These are phyloP conservation scores for Drosophila anomalata DNA, from an alignment of 2,888 invertebrate species.

Conservation along the genomic window DNA sequence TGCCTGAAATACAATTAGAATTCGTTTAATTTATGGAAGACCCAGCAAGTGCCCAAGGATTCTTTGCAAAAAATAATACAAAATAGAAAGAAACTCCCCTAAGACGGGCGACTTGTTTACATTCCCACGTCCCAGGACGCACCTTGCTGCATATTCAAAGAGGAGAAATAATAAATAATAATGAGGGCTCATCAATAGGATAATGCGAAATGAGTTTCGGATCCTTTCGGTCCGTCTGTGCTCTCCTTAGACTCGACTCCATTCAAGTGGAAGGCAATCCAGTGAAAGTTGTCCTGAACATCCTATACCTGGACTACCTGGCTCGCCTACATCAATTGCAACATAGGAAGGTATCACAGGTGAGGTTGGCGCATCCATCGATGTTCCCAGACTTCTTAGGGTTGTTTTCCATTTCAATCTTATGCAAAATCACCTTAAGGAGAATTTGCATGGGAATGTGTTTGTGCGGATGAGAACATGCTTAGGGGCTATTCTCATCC, in stretches of 20 bases:
- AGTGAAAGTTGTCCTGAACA: conserved; percentile 60
- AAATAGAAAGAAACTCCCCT: conserved; percentile 38
- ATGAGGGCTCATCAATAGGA: conserved; percentile 72
- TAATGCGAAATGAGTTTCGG: conserved; percentile 79
- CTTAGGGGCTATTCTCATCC: conserved; percentile 7
- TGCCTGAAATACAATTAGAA: conserved; percentile 72
- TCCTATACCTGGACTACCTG: conserved; percentile 24
- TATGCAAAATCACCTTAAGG: conserved; percentile 74
- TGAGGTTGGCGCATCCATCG: conserved; percentile 49
- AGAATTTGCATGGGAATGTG: conserved; percentile 77
- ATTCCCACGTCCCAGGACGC: conserved; percentile 70
- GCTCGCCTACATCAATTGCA: conserved; percentile 21
- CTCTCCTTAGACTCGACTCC: conserved; percentile 24
- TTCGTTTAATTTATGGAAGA: conserved; percentile 65
- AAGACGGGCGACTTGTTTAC: conserved; percentile 62
- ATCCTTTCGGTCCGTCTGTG: conserved; percentile 20
- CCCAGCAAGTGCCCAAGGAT: conserved; percentile 43
- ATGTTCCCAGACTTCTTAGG: conserved; percentile 61
- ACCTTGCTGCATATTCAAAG: conserved; percentile 69
- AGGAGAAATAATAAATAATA: conserved; percentile 70
- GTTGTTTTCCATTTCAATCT: conserved; percentile 55
- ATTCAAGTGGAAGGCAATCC: conserved; percentile 65
- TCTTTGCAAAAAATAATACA: conserved; percentile 40
- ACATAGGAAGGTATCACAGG: conserved; percentile 55
- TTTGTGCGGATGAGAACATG: conserved; percentile 40